A percentile compares a stretch with the other conserved stretches of the same genome.
Conservation (phyloP, 2,888 invertebrate genomes). For the Portevinia maculata region DNA sequence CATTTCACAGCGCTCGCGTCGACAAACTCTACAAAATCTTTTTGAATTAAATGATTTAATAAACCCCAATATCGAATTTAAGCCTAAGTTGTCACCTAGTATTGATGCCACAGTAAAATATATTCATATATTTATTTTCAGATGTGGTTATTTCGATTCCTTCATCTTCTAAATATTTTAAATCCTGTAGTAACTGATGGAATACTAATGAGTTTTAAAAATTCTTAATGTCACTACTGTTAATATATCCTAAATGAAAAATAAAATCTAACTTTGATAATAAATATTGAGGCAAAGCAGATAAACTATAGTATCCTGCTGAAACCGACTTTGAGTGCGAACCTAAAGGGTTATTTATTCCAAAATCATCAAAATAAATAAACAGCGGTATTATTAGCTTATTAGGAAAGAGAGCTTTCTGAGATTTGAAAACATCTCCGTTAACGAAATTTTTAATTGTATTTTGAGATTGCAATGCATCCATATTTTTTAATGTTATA, state of each 20-base stretch:
- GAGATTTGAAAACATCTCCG: conserved; percentile 22
- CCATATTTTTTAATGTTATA: conserved; percentile 31
- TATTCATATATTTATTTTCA: not conserved
- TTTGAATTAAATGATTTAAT: conserved; percentile 17
- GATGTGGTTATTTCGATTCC: conserved; percentile 22
- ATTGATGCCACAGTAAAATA: conserved; percentile 20
- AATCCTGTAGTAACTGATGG: conserved; percentile 26
- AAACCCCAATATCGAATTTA: conserved; percentile 12
- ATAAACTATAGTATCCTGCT: conserved; percentile 34
- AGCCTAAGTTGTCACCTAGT: conserved; percentile 16
- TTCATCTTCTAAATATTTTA: conserved; percentile 27
- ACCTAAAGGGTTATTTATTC: conserved; percentile 24
- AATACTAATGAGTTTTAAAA: conserved; percentile 36
- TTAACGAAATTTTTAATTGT: conserved; percentile 11
- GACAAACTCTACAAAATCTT: conserved; percentile 6
- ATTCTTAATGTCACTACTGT: conserved; percentile 22
- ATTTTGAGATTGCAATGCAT: conserved; percentile 25
- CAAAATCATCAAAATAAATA: conserved; percentile 43
- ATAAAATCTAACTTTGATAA: conserved; percentile 17
- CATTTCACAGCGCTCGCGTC: conserved; percentile 24
- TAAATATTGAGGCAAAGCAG: conserved; percentile 18
- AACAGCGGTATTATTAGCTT: conserved; percentile 28
- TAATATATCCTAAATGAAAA: conserved; percentile 29
- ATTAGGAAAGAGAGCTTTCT: conserved; percentile 17
- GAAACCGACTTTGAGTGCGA: not conserved